These are phyloP conservation scores for Ctenochaetus hawaiiensis DNA, from an alignment of 2,797 vertebrate genomes.

Conservation along the genomic window DNA sequence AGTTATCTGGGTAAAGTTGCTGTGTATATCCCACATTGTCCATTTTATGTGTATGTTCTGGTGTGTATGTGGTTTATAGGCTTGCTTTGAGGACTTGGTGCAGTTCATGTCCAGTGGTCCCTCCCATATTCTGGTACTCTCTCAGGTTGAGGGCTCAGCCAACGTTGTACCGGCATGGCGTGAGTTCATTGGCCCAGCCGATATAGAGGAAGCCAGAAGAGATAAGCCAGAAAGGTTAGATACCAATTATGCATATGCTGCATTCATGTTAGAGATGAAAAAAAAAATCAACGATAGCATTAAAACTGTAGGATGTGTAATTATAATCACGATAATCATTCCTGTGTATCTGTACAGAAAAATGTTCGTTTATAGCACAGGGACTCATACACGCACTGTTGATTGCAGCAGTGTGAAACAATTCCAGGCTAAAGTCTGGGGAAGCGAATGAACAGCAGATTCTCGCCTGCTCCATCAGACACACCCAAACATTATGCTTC, in stretches of 20 bases:
- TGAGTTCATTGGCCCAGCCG: constrained; percentile 88
- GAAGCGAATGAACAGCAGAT: constrained; percentile 67
- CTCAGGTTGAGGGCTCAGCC: constrained; percentile 78
- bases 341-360: neutral
- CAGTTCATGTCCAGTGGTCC: constrained; percentile 90
- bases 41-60: constrained; percentile 26
- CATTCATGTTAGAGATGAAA: constrained; percentile 3
- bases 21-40: neutral
- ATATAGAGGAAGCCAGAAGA: constrained; percentile 85
- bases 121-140: constrained; percentile 87
- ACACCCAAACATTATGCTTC: constrained; percentile 79
- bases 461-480: constrained; percentile 71
- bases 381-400: constrained; percentile 41
- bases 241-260: constrained; percentile 38
- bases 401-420: constrained; percentile 50
- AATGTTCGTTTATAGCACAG: constrained; percentile 17
- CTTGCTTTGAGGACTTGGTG: constrained; percentile 87
- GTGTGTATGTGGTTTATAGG: constrained; percentile 76
- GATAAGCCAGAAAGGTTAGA: constrained; percentile 88
- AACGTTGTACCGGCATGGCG: constrained; percentile 86
- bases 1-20: neutral
- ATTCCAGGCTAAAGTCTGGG: constrained; percentile 50
- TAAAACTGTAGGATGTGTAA: neutral
- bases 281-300: neutral
- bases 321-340: constrained; percentile 12